A percentile compares a stretch with the other conserved stretches of the same genome.
These are phyloP conservation scores for Coendou prehensilis DNA, from an alignment of 2,797 vertebrate genomes.

Conservation along the genomic window DNA sequence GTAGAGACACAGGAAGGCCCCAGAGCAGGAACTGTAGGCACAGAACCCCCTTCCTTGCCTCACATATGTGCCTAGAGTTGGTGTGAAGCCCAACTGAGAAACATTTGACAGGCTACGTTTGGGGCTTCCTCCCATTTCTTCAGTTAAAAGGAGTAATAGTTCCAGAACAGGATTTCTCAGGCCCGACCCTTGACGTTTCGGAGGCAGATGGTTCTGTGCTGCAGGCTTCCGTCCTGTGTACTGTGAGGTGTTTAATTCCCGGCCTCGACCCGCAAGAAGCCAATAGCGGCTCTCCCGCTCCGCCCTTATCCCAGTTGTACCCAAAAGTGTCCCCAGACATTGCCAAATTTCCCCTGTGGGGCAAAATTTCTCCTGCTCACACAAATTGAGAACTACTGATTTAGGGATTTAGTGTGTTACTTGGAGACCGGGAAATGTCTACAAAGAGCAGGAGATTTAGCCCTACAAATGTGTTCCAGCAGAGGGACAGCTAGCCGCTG, in stretches of 20 bases:
- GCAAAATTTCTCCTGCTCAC: background rate
- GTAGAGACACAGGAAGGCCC: background rate
- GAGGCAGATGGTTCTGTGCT: background rate
- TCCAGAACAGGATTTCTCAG: background rate
- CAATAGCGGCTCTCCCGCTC: background rate
- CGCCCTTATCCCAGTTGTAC: background rate
- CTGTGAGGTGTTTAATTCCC: background rate
- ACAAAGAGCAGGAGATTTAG: background rate
- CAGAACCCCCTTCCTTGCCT: background rate
- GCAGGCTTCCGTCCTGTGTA: background rate
- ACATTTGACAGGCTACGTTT: background rate
- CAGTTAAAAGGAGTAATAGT: background rate
- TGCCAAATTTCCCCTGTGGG: background rate
- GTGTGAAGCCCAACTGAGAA: no score
- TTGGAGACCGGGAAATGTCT: background rate
- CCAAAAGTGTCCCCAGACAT: background rate
- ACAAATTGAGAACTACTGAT: background rate
- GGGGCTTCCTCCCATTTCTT: background rate
- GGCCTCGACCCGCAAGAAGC: background rate
- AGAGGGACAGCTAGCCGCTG: background rate
- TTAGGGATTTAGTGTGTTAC: background rate
- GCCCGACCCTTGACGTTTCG: background rate
- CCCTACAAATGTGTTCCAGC: rapidly evolving
- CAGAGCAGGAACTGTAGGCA: background rate
- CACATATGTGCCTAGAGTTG: background rate